phyloP scores from a whole-genome alignment of 2,888 invertebrate genomes.

The Alviniconcha strummeri region DNA sequence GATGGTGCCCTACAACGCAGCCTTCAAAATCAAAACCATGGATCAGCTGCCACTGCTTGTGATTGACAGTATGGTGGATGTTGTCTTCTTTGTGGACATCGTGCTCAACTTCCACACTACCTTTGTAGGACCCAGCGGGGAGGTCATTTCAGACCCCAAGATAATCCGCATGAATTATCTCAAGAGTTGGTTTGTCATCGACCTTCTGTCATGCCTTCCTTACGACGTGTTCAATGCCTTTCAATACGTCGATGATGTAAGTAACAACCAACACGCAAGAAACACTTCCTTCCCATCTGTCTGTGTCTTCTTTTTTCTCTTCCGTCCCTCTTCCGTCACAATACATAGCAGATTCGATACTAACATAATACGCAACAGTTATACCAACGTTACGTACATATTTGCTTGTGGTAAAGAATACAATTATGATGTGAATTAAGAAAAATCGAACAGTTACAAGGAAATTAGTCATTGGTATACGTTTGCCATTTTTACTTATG shows the following conservation, averaged over 20 bases:
- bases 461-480: no score
- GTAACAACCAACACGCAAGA: constrained; percentile 28
- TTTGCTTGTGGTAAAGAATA: no score
- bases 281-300: not conserved
- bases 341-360: no score
- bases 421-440: no score
- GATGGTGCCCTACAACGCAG: constrained; percentile 99
- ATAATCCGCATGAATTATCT: constrained; percentile 87
- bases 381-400: no score
- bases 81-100: constrained; percentile 99
- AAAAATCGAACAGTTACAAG: no score
- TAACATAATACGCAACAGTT: no score
- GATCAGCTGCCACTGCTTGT: constrained; percentile 74
- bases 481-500: no score
- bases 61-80: constrained; percentile 93
- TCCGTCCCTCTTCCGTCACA: not conserved
- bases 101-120: constrained; percentile 99
- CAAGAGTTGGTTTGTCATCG: constrained; percentile 99
- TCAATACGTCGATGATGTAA: constrained; percentile 93
- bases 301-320: not conserved
- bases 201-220: constrained; percentile 98
- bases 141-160: constrained; percentile 98
- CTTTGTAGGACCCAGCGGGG: constrained; percentile 90
- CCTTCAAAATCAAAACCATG: constrained; percentile 98
- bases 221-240: constrained; percentile 99